Conservation (phyloP, 2,888 invertebrate genomes). For the Apotomis turbidana region DNA sequence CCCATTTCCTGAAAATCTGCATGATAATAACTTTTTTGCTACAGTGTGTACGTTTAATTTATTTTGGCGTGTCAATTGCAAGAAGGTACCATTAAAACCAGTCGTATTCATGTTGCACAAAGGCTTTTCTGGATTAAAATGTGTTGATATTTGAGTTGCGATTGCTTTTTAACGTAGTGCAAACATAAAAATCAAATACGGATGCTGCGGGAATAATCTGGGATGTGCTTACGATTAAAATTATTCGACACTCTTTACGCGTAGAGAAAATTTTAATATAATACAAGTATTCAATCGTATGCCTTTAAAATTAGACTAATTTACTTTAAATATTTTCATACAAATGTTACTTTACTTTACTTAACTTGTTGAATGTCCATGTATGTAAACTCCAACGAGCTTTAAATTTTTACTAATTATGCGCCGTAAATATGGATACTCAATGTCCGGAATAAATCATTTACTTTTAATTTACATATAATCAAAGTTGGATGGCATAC, state of each 20-base stretch:
- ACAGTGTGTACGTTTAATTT: constrained; percentile 33
- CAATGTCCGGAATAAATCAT: too few species aligned
- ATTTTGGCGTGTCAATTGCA: constrained; percentile 32
- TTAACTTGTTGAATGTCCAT: too few species aligned
- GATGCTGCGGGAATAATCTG: constrained; percentile 19
- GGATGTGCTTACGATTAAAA: constrained; percentile 19
- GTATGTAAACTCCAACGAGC: too few species aligned
- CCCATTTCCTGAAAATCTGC: constrained; percentile 35
- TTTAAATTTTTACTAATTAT: too few species aligned
- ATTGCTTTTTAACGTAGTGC: constrained; percentile 24
- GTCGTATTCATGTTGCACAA: constrained; percentile 28
- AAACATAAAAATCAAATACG: constrained; percentile 22
- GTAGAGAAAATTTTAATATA: too few species aligned
- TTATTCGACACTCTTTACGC: background rate
- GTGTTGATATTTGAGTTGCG: constrained; percentile 24
- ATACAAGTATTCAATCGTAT: too few species aligned
- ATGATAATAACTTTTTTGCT: constrained; percentile 32
- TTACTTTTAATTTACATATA: too few species aligned
- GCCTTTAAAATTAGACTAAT: too few species aligned
- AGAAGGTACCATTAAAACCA: constrained; percentile 21
- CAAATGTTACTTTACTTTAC: too few species aligned
- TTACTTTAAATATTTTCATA: too few species aligned
- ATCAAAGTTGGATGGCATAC: too few species aligned
- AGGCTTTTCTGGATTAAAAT: constrained; percentile 29
- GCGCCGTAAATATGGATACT: too few species aligned